These are phyloP conservation scores for Meloe dianella DNA, from an alignment of 2,888 invertebrate species.

Conservation along the genomic window DNA sequence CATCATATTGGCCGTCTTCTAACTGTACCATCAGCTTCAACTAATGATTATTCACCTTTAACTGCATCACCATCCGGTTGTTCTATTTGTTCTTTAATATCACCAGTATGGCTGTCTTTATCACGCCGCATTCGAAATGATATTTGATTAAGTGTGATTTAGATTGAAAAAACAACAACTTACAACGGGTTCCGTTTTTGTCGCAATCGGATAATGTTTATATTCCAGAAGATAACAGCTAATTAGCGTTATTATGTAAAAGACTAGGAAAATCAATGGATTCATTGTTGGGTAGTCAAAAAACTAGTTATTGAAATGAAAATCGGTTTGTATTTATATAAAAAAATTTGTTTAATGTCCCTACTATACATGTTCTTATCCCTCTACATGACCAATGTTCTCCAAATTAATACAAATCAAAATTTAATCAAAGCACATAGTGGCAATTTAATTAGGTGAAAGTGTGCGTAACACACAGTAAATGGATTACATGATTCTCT, in stretches of 20 bases:
- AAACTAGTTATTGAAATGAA: conserved; percentile 37
- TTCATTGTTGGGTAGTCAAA: conserved; percentile 34
- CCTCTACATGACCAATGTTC: not conserved
- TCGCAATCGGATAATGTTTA: conserved; percentile 22
- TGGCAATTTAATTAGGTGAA: conserved; percentile 2
- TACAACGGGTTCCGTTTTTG: conserved; percentile 39
- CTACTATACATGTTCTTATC: conserved; percentile 19
- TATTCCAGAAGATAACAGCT: conserved; percentile 34
- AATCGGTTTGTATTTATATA: conserved; percentile 37
- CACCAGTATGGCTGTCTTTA: conserved; percentile 76
- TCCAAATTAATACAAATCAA: not conserved
- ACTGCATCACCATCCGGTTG: conserved; percentile 75
- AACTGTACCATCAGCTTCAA: conserved; percentile 69
- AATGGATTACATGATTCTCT: not conserved
- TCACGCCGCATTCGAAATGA: conserved; percentile 73
- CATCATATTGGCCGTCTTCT: conserved; percentile 71
- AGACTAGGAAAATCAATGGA: conserved; percentile 15
- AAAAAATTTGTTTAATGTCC: conserved; percentile 26
- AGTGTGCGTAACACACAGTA: not conserved
- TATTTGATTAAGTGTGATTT: no score
- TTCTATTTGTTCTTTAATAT: conserved; percentile 73
- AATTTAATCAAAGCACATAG: not conserved
- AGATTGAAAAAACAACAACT: conserved; percentile 32
- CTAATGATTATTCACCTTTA: conserved; percentile 72
- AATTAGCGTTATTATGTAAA: not conserved